These are phyloP conservation scores for Muscina levida DNA, from an alignment of 2,888 invertebrate genomes.

Conservation along the genomic window DNA sequence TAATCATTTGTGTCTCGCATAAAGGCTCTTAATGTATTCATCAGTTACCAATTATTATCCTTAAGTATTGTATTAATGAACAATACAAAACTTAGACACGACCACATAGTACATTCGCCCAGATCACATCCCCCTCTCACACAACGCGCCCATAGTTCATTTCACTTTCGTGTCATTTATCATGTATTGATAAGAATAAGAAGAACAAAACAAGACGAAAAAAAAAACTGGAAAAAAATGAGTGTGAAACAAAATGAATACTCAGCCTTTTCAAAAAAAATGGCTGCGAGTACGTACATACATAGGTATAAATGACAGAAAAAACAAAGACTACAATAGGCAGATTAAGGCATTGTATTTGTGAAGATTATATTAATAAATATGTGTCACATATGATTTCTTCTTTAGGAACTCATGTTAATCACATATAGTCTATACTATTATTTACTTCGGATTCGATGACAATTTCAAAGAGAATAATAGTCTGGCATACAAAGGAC, in stretches of 20 bases:
- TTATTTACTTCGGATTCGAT: background rate
- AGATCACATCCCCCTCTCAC: background rate
- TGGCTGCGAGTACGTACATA: no score
- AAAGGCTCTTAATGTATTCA: conserved; percentile 50
- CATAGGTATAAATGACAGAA: no score
- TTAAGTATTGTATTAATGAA: conserved; percentile 48
- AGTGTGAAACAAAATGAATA: no score
- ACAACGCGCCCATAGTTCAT: background rate
- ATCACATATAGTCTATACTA: no score
- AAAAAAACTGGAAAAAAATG: no score
- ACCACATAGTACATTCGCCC: background rate
- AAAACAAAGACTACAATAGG: no score
- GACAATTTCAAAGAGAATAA: background rate
- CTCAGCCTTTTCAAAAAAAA: no score
- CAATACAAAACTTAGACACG: conserved; percentile 44
- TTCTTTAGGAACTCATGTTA: background rate
- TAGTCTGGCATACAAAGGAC: no score
- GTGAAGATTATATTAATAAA: background rate
- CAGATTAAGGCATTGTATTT: conserved; percentile 19
- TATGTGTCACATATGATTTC: conserved; percentile 31
- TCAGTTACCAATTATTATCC: conserved; percentile 58
- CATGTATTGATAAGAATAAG: conserved; percentile 54
- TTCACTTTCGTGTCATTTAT: conserved; percentile 55
- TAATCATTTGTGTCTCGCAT: conserved; percentile 52
- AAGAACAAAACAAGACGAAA: background rate